phyloP scores from a whole-genome alignment of 2,113 vertebrate genomes.

The Gadus macrocephalus region DNA sequence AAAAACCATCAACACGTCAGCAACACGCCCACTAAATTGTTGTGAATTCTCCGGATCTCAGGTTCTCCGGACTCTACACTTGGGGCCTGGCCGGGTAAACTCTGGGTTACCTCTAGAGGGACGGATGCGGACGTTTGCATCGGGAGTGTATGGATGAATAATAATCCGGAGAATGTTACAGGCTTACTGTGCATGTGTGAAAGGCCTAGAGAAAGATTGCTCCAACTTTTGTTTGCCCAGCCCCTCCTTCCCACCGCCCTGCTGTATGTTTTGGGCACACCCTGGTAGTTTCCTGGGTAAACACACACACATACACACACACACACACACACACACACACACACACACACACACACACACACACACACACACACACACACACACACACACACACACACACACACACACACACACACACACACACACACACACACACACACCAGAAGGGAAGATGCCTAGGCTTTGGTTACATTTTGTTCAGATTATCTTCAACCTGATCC shows the following conservation, averaged over 20 bases:
- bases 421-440: constrained; percentile 15
- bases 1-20: too few species aligned
- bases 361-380: background rate
- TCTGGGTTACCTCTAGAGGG: too few species aligned
- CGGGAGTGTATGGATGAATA: too few species aligned
- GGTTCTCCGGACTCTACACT: too few species aligned
- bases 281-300: constrained; percentile 52
- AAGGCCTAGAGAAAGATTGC: constrained; percentile 34
- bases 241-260: constrained; percentile 54
- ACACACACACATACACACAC: constrained; percentile 20
- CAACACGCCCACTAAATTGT: too few species aligned
- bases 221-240: constrained; percentile 58
- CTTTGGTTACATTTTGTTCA: constrained; percentile 55
- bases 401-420: constrained; percentile 6
- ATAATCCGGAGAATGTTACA: too few species aligned
- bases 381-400: constrained; percentile 3
- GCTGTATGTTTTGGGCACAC: constrained; percentile 58
- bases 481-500: constrained; percentile 64
- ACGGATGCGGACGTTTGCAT: too few species aligned
- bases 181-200: too few species aligned
- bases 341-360: constrained; percentile 18
- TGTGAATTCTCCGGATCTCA: too few species aligned
- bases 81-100: too few species aligned
- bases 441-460: constrained; percentile 29
- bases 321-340: constrained; percentile 3